Evolutionary conservation across 2,888 invertebrate species (phyloP).

Genomic region (Opisthograptis luteolata): DNA sequence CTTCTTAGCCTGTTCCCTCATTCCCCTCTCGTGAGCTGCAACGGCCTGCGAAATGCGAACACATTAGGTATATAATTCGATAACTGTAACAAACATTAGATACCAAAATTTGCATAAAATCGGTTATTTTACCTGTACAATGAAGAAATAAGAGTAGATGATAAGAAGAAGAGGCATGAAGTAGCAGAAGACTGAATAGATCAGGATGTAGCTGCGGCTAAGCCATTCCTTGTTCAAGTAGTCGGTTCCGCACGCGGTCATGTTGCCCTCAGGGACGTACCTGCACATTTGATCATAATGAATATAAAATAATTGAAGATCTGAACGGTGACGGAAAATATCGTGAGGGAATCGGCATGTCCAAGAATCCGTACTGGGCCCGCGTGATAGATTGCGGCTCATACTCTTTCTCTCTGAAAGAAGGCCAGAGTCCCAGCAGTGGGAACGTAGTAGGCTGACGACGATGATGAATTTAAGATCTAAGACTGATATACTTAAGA

Average conservation of each 20-base stretch:
- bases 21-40: constrained; percentile 92
- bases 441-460: no score
- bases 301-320: no score
- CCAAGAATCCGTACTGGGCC: no score
- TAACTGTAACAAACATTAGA: neutral
- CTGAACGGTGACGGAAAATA: no score
- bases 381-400: no score
- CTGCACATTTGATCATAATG: constrained; percentile 68
- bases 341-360: no score
- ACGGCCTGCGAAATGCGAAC: constrained; percentile 87
- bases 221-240: constrained; percentile 90
- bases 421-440: no score
- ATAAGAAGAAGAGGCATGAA: constrained; percentile 90
- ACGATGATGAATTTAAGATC: no score
- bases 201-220: constrained; percentile 91
- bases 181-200: constrained; percentile 92
- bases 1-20: constrained; percentile 96
- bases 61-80: no score
- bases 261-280: constrained; percentile 96
- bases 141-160: constrained; percentile 94
- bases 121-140: constrained; percentile 93
- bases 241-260: constrained; percentile 96
- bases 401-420: no score
- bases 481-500: neutral
- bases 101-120: no score